Evolutionary conservation across 2,113 vertebrate genomes (phyloP).

Genomic region (Thalassarche chlororhynchos): DNA sequence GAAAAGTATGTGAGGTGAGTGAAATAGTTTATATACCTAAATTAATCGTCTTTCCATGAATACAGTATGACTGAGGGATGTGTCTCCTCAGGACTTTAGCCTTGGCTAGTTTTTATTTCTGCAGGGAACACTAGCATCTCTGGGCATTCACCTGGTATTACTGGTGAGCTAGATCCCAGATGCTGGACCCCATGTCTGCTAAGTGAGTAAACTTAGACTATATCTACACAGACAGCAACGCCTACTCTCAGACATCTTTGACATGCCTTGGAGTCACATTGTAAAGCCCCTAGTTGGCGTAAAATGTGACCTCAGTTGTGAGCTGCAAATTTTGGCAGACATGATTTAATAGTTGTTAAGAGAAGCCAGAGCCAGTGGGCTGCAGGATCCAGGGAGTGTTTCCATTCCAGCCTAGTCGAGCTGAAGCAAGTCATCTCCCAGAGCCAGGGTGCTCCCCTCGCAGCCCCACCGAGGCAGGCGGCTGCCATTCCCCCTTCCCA

Average conservation of each 20-base stretch:
- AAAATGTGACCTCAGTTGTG: neutral
- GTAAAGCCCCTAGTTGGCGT: neutral
- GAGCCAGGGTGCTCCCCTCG: neutral
- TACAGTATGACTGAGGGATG: neutral
- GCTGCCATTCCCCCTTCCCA: no score
- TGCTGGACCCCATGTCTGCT: fast-evolving
- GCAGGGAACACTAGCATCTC: neutral
- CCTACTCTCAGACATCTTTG: neutral
- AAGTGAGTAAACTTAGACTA: neutral
- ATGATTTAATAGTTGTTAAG: neutral
- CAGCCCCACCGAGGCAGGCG: fast-evolving
- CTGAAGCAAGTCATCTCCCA: neutral
- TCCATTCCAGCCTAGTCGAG: neutral
- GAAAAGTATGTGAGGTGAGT: neutral
- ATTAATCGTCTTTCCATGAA: neutral
- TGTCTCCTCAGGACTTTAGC: neutral
- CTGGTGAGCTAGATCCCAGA: neutral
- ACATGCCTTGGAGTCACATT: neutral
- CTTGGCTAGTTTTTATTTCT: neutral
- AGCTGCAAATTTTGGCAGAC: neutral
- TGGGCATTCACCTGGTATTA: fast-evolving
- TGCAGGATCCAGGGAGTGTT: neutral
- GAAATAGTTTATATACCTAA: neutral
- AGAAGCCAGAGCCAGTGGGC: neutral
- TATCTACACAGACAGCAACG: neutral